Conservation (phyloP, 2,113 vertebrate species). For the Glaucidium brasilianum region DNA sequence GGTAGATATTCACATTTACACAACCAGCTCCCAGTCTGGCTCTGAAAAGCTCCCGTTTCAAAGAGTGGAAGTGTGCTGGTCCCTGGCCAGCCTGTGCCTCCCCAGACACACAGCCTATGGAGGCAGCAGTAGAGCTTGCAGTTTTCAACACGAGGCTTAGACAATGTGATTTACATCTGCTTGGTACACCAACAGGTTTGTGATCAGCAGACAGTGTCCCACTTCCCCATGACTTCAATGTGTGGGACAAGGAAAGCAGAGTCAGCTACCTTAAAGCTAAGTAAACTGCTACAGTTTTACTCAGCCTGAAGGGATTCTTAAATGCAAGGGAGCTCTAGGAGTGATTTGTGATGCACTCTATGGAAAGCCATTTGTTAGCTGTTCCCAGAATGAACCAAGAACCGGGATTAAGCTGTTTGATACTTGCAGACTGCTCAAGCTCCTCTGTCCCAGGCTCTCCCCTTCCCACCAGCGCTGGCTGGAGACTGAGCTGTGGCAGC, state of each 20-base stretch:
- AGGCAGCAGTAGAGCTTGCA: neutral
- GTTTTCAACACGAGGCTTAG: neutral
- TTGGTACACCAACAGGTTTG: neutral
- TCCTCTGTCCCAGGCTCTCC: neutral
- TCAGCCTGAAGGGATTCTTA: neutral
- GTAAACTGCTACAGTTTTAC: neutral
- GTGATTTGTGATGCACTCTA: fast-evolving
- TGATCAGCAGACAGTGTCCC: neutral
- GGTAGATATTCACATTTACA: neutral
- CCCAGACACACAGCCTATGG: neutral
- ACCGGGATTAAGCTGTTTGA: neutral
- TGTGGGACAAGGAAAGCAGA: neutral
- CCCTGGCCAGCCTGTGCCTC: neutral
- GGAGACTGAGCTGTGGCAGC: neutral
- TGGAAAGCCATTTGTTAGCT: fast-evolving
- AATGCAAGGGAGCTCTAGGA: neutral
- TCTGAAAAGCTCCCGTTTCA: neutral
- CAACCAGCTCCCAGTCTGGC: neutral
- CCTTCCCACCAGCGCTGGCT: neutral
- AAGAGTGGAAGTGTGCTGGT: neutral
- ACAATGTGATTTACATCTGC: neutral
- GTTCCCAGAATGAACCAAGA: neutral
- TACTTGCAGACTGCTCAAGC: neutral
- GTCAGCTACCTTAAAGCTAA: neutral
- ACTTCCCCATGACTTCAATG: neutral